Evolutionary conservation across 1,140 invertebrate species (phyloP).

Genomic region (Cotesia typhae): DNA sequence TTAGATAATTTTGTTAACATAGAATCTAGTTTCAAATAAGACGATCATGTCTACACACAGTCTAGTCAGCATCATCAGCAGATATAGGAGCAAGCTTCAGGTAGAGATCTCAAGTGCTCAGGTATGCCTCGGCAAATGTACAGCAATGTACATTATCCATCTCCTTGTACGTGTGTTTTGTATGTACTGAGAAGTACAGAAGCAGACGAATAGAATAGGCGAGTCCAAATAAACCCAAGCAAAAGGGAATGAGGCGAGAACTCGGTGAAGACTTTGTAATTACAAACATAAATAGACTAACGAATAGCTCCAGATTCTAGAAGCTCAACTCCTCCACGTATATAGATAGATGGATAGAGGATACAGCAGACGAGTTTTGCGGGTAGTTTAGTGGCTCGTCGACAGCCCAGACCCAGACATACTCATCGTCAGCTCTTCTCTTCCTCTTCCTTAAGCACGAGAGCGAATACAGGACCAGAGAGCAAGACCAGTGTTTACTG

Average conservation of each 20-base stretch:
- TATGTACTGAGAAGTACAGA: not conserved
- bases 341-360: too few relatives aligned
- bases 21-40: too few relatives aligned
- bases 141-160: too few relatives aligned
- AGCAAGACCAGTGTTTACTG: too few relatives aligned
- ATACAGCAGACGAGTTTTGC: conserved; percentile 3
- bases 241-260: conserved; percentile 6
- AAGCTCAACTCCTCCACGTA: too few relatives aligned
- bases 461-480: not conserved
- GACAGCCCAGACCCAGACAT: not conserved
- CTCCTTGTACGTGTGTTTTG: too few relatives aligned
- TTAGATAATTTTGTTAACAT: too few relatives aligned
- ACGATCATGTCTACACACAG: too few relatives aligned
- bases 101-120: too few relatives aligned
- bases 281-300: conserved; percentile 38
- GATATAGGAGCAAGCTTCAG: too few relatives aligned
- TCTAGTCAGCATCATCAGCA: too few relatives aligned
- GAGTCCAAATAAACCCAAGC: not conserved
- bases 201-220: not conserved
- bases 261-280: conserved; percentile 28
- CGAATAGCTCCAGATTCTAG: not conserved
- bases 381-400: not conserved
- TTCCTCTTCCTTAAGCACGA: not conserved
- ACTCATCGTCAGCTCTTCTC: not conserved
- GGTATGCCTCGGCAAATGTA: too few relatives aligned